Evolutionary conservation across 2,797 vertebrate species (phyloP).

Genomic region (Coccyzus lansbergi): DNA sequence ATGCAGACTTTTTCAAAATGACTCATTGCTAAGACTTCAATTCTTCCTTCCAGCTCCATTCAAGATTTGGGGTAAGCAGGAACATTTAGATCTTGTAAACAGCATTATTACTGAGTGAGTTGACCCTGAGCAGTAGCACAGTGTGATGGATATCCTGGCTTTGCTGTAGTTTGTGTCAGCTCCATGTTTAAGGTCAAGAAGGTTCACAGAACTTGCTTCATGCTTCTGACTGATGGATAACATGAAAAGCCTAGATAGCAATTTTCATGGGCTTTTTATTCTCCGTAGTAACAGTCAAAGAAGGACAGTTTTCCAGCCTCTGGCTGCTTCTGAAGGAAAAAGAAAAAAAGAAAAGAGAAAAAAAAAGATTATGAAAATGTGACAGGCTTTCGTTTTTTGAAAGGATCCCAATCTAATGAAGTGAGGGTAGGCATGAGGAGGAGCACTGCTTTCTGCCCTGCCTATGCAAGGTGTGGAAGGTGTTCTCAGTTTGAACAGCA

Average conservation of each 20-base stretch:
- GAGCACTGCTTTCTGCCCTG: not conserved
- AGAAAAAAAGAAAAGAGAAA: not conserved
- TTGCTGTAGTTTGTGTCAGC: not conserved
- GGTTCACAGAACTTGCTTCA: not conserved
- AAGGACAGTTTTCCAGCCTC: not conserved
- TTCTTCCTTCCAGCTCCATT: not conserved
- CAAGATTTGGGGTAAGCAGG: not conserved
- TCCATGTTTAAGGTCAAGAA: not conserved
- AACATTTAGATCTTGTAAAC: not conserved
- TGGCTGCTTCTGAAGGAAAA: not conserved
- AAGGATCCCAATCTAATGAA: not conserved
- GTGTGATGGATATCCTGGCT: not conserved
- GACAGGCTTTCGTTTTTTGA: not conserved
- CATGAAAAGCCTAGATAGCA: slow-evolving; percentile 22
- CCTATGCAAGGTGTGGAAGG: not conserved
- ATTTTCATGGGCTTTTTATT: not conserved
- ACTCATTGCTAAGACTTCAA: not conserved
- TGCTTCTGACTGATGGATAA: slow-evolving; percentile 10
- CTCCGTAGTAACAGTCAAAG: slow-evolving; percentile 30
- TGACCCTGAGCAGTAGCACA: not conserved
- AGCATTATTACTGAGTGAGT: not conserved
- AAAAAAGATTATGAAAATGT: not conserved
- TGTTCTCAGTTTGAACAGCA: not conserved
- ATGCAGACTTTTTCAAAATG: not conserved
- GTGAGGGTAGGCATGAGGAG: not conserved